Conservation (phyloP, 2,797 vertebrate genomes). For the Intellagama lesueurii region DNA sequence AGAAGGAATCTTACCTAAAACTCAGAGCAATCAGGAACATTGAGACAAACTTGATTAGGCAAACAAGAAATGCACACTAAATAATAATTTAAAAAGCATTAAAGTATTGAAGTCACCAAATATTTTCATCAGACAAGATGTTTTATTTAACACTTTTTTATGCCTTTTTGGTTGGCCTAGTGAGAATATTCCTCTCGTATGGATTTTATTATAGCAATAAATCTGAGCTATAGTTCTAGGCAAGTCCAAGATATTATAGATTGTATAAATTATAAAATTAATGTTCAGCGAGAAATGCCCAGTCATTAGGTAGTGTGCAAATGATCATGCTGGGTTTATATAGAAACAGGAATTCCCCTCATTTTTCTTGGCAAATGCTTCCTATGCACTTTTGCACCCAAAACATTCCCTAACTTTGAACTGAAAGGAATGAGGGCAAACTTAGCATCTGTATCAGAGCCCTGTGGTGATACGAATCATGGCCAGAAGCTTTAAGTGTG, state of each 20-base stretch:
- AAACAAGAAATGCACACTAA: no score
- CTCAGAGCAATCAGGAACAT: no score
- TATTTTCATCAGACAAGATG: no score
- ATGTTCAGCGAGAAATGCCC: not conserved
- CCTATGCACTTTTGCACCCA: not conserved
- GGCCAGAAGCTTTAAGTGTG: conserved; percentile 5
- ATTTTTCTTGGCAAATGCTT: not conserved
- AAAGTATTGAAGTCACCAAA: no score
- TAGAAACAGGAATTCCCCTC: not conserved
- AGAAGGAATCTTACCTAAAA: no score
- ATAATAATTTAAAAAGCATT: no score
- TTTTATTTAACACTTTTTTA: no score
- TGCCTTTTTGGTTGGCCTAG: no score
- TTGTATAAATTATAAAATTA: not conserved
- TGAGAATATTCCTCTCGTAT: not conserved
- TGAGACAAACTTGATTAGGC: no score
- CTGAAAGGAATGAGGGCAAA: not conserved
- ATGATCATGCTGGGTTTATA: not conserved
- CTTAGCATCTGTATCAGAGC: not conserved
- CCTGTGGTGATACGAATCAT: conserved; percentile 1
- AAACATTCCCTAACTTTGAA: not conserved
- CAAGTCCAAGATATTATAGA: not conserved
- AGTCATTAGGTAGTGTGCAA: not conserved
- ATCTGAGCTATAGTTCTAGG: not conserved
- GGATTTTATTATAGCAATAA: not conserved